phyloP scores from a whole-genome alignment of 2,113 vertebrate species.

The Aspiorhynchus laticeps region DNA sequence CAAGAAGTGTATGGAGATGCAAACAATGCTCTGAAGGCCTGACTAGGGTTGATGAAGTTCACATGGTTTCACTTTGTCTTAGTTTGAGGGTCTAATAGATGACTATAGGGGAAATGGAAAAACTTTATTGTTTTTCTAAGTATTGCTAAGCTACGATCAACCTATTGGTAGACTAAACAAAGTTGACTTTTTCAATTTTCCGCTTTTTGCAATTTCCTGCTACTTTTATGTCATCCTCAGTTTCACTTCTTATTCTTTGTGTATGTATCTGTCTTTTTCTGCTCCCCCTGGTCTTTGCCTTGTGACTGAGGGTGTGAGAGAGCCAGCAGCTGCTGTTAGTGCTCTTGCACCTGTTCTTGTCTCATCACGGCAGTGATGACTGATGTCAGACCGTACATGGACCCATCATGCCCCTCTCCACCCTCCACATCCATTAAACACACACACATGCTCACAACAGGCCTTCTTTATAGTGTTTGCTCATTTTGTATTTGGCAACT shows the following conservation, averaged over 20 bases:
- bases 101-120: neutral
- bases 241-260: constrained; percentile 42
- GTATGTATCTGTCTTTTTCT: constrained; percentile 41
- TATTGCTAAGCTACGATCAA: neutral
- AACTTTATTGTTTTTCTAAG: neutral
- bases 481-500: constrained; percentile 1
- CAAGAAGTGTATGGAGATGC: neutral
- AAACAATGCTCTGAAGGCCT: neutral
- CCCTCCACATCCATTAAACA: constrained; percentile 41
- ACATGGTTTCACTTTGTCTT: neutral
- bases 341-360: constrained; percentile 76
- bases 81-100: neutral
- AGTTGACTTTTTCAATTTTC: neutral
- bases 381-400: constrained; percentile 73
- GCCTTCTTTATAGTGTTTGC: neutral
- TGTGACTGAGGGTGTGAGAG: constrained; percentile 32
- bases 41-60: neutral
- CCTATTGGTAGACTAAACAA: neutral
- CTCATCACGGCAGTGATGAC: constrained; percentile 75
- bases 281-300: neutral
- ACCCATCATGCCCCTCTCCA: constrained; percentile 62
- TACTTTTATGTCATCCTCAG: neutral
- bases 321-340: constrained; percentile 72
- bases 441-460: constrained; percentile 32
- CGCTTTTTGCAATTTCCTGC: neutral